These are phyloP conservation scores for Nasonia longicornis DNA, from an alignment of 1,140 invertebrate genomes.

Conservation along the genomic window DNA sequence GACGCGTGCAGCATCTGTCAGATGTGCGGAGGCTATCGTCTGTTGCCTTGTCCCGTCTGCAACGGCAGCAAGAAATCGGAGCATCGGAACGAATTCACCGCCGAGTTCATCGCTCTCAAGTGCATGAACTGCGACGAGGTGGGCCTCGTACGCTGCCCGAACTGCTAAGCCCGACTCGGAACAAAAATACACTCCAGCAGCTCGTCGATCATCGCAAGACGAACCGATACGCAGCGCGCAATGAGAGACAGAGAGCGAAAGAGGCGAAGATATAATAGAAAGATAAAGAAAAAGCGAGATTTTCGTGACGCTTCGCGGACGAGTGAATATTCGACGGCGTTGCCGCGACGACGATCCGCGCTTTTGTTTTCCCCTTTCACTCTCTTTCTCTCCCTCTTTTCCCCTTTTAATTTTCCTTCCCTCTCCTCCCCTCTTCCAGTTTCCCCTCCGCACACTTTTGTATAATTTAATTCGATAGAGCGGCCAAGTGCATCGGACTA, in stretches of 20 bases:
- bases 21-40: slow-evolving; percentile 90
- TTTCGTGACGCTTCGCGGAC: neutral
- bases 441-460: neutral
- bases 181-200: neutral
- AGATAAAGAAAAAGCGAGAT: neutral
- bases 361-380: neutral
- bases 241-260: neutral
- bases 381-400: neutral
- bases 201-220: neutral
- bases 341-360: neutral
- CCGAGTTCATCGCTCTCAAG: slow-evolving; percentile 93
- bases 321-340: neutral
- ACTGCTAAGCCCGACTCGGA: slow-evolving; percentile 69
- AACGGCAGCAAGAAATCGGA: slow-evolving; percentile 96
- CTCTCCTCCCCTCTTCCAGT: neutral
- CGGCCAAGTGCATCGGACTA: slow-evolving; percentile 13
- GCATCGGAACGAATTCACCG: slow-evolving; percentile 92
- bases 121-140: slow-evolving; percentile 97
- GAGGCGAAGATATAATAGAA: neutral
- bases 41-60: slow-evolving; percentile 89
- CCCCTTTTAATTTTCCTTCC: neutral
- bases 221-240: neutral
- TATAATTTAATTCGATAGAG: slow-evolving; percentile 20
- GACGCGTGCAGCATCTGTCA: slow-evolving; percentile 84
- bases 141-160: slow-evolving; percentile 87